phyloP scores from a whole-genome alignment of 2,113 vertebrate genomes.

The Suncus etruscus region DNA sequence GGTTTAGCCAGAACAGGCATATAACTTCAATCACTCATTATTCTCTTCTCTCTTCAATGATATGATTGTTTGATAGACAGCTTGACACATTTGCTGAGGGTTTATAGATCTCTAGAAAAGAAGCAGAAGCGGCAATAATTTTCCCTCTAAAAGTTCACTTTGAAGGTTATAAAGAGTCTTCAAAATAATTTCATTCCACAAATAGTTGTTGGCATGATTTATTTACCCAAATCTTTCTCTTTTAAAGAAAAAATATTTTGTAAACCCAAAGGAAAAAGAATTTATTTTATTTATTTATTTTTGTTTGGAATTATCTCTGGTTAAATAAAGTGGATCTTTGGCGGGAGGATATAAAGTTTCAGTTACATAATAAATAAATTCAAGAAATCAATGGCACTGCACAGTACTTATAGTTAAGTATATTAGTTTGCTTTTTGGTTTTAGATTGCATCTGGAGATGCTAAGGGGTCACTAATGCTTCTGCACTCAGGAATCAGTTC shows the following conservation, averaged over 20 bases:
- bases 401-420: background rate
- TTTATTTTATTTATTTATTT: constrained; percentile 40
- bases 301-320: constrained; percentile 45
- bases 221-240: background rate
- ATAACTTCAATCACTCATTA: background rate
- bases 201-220: background rate
- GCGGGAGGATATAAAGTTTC: background rate
- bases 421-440: background rate
- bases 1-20: background rate
- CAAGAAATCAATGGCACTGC: background rate
- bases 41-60: background rate
- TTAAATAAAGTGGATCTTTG: background rate
- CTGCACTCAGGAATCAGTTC: no score
- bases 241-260: constrained; percentile 19
- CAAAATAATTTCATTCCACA: background rate
- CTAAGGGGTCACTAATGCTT: no score
- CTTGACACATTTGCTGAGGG: background rate
- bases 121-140: background rate
- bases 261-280: background rate
- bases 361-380: background rate
- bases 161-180: background rate
- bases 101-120: background rate
- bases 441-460: no score
- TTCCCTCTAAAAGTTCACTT: background rate
- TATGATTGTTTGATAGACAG: background rate